Base-by-base conservation (phyloP, 2,113 vertebrate genomes). In the Atractosteus spatula region DNA sequence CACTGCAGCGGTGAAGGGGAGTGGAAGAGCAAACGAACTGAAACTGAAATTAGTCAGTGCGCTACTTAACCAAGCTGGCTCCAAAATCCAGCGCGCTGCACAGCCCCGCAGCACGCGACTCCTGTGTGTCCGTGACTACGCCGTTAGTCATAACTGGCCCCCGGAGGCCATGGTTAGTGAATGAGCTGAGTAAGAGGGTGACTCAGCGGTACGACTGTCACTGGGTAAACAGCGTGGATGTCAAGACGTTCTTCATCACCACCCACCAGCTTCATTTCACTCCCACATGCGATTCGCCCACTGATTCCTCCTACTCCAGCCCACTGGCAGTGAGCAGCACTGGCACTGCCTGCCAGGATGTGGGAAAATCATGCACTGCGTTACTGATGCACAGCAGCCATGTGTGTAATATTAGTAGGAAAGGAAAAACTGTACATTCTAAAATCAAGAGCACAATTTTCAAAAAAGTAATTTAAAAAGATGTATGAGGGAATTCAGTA, bases 1-100 rank as follows among this genome's bases (percentile, higher is more conserved):
- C 14, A 59, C 14, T 59, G 14, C 10, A 13, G 2, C 5, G 69
- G 44, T 62, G 59, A 70, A 10, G 62, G 29, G 44, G 41, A 66
- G 67, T 68, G 68, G 78, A 70, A 68, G 74, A 76, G 68, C 69
- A 54, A 74, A 73, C 70, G 79, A 79, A 84, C 74, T 76, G 78
- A 79, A 81, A 81, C 82, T 76, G 76, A 83, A 74, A 82, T 85
- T 83, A 80, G 74, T 83, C 78, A 85, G 71, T 79, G 76, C 64
- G 69, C 14, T 59, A 16, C 57, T 59, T 59, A 59, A 59, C 11
- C 57, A 59, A 13, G 69, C 74, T 85, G 81, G 86, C 80, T 80
- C 70, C 63, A 66, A 13, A 4, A 73, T 43, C 56, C 69, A 16
- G 62, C 68, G 71, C 66, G 66, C 65, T 76, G 72, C 69, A 29